These are phyloP conservation scores for Leptodactylus fuscus DNA, from an alignment of 2,113 vertebrate species.

Conservation along the genomic window DNA sequence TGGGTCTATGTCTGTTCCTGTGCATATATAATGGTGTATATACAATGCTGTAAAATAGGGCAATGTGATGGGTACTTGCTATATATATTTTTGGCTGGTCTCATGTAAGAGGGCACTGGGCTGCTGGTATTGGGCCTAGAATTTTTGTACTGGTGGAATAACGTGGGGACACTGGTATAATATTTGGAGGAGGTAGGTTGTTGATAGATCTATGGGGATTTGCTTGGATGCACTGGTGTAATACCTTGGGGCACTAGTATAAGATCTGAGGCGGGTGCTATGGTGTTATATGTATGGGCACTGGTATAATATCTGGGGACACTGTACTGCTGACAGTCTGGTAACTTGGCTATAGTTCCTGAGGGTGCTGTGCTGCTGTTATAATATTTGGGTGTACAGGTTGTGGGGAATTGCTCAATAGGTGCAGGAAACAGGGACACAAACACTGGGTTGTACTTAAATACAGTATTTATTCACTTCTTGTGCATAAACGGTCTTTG, in stretches of 20 bases:
- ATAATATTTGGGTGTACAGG: background rate
- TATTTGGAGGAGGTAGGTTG: background rate
- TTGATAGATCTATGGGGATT: too few species aligned
- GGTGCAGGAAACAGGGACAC: too few species aligned
- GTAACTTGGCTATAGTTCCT: background rate
- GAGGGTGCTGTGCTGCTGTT: background rate
- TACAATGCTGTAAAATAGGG: too few species aligned
- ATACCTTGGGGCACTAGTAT: background rate
- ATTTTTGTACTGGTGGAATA: background rate
- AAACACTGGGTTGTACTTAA: too few species aligned
- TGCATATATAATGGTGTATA: too few species aligned
- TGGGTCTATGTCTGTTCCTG: background rate
- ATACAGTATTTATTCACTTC: too few species aligned
- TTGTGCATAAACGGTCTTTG: too few species aligned
- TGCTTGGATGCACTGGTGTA: background rate
- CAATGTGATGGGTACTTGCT: too few species aligned
- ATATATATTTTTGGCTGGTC: background rate
- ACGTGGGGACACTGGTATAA: background rate
- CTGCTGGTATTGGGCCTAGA: background rate
- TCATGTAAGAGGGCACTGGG: background rate
- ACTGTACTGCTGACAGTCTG: background rate
- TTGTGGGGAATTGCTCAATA: too few species aligned
- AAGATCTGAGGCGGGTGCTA: background rate
- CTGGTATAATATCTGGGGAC: background rate
- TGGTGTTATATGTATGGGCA: background rate